Base-by-base conservation (phyloP, 2,888 invertebrate genomes). In the Camponotus fellah region DNA sequence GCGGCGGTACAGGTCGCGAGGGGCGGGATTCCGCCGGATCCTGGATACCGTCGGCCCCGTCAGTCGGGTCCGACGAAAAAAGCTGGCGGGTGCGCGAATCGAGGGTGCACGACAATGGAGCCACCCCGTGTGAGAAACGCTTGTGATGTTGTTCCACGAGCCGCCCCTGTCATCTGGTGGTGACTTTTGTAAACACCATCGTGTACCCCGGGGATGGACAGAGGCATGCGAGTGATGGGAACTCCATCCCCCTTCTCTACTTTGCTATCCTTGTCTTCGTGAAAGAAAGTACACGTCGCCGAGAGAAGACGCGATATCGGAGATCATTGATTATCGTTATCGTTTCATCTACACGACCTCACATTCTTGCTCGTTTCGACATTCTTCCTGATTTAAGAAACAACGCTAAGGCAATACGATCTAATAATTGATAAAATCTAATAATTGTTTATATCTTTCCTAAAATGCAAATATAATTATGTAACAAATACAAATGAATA, bases 141-240 rank as follows among this genome's bases (percentile, higher is more conserved):
- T 88, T 85, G 86, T 88, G 88, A 91, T 84, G 89, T 88, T 89
- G 87, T 91, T 89, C 90, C 88, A 88, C 91, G 90, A 88, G 89
- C 86, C 92, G 89, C 91, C 92, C 91, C 88, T 91, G 94, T 94
- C 93, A 94, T 94, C 94, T 95, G 94, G 89, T 91, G 92, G 93
- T 94, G 94, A 95, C 94, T 94, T 94, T 93, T 91, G 94, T 94
- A 94, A 94, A 94, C 93, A 94, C 64, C 65, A 62, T 32, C 79
- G 68, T 71, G 80, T 75, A 82, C 71, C 64, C 46, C 72, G 49
- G 64, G 68, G 81, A 85, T 66, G 83, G 83, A 74, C 82, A 81
- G 60, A 69, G 82, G 79, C 77, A 84, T 83, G 83, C 80, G 17
- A 66, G 53, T 65, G 85, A 86, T 85, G 82, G 72, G 84, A 84